Base-by-base conservation (phyloP, 2,113 vertebrate species). In the Strix aluco region DNA sequence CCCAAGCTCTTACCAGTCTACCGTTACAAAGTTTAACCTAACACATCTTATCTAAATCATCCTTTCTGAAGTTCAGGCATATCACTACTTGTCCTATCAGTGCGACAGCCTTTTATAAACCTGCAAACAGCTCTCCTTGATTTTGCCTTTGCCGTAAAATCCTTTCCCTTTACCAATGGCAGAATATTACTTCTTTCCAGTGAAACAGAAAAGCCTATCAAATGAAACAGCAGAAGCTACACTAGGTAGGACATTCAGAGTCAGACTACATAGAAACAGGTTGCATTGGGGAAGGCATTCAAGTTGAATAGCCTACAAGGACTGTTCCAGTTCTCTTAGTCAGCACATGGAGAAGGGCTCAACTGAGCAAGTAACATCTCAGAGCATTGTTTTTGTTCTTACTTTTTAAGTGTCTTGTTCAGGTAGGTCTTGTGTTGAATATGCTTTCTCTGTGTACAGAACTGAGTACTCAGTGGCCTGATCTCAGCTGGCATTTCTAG, bases 401-500 rank as follows among this genome's bases (percentile, higher is more conserved):
- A 15, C 13, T 83, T 46, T 89, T 25, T 18, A 49, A 72, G 30
- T 3, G 6, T 15, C 40, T 47, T 71, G 3, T 19, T 74, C 70
- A 22, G 3, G 1, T 6, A 65, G 23, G 17, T 49, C 27, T 65
- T 21, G 1, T 7, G 10, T 42, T 38, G 8, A 67, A 20, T 9
- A 6, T 6, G 8, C 3, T 75, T 54, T 32, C 20, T 44, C 34
- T 59, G 5, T 26, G 23, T 67, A 62, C 30, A 49, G 67, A 91
- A 61, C 27, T 0, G 0, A 52, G 46, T 30, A 34, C 5, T 66
- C 6, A 5, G 12, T 7, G 21, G 5, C 10, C 23, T 25, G 12
- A 49, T 27, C 19, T 65, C 57, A 61, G 73, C 4, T 49, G 26
- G 13, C 2, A 4, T 32, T 90, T 73, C 40, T 26, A 47, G 19